Base-by-base conservation (phyloP, 2,888 invertebrate genomes). In the Lomographa bimaculata region DNA sequence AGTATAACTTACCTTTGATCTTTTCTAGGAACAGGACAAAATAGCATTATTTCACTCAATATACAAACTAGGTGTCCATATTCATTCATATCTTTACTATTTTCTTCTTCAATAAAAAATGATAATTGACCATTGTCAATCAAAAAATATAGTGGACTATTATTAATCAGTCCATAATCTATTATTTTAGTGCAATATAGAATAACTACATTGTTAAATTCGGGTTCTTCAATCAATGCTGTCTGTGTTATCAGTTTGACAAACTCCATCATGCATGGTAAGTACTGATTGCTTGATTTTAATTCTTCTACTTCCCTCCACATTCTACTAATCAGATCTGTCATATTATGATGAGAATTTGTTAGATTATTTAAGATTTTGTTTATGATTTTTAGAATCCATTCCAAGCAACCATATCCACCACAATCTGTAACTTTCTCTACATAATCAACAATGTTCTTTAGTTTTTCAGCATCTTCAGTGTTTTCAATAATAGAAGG, bases 251-350 rank as follows among this genome's bases (percentile, higher is more conserved):
- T 63, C 2, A 90, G 47, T 26, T 69, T 58, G 2, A 81, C 58
- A 66, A 89, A 89, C 46, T 81, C 76, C 59, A 78, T 58, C 36
- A 89, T 79, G 52, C 86, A 85, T 12, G 65, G 64, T 20, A 70
- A 55, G 60, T 87, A 89, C 36, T 85, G 79, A 34, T 72, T 79
- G 48, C 79, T 86, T 0, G 87, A 79, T 54, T 85, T 85, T n/a
- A 89, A 48, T 45, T 83, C 86, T 44, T 86, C 83, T 46, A 86
- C 80, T 52, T 89, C 89, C 34, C 54, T 74, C 89, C 89, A 89
- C 12, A 75, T 62, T 63, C 65, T 75, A 17, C 68, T 64, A 21
- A 89, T 60, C 4, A 14, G 14, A 14, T 14, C 4, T 14, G 4
- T 36, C 24, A 79, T 46, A 50, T 80, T 62, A 40, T 78, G 79